A percentile compares a stretch with the other conserved stretches of the same genome.
Evolutionary conservation across 2,113 vertebrate species (phyloP).

Genomic region (Eleginops maclovinus): DNA sequence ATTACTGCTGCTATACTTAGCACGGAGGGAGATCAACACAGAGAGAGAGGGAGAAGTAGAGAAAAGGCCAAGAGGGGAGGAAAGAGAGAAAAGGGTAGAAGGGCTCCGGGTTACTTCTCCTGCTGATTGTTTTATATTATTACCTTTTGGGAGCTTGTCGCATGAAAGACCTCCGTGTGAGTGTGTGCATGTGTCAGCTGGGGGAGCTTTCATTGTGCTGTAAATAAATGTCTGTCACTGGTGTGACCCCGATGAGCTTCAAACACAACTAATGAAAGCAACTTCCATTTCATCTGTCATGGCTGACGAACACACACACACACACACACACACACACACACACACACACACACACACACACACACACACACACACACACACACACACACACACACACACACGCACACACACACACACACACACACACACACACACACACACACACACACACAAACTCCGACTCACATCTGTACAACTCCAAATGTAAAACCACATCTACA

Average conservation of each 20-base stretch:
- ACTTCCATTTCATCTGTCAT: slow-evolving; percentile 69
- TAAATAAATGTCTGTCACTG: slow-evolving; percentile 78
- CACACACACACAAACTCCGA: neutral
- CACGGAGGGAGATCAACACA: slow-evolving; percentile 28
- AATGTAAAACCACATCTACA: neutral
- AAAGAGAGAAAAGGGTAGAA: slow-evolving; percentile 36
- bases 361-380: too few species aligned
- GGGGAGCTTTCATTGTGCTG: slow-evolving; percentile 61
- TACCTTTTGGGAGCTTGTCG: slow-evolving; percentile 70
- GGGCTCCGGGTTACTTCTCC: slow-evolving; percentile 57
- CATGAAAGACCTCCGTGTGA: slow-evolving; percentile 57
- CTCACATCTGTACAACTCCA: neutral
- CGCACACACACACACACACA: neutral
- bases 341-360: slow-evolving; percentile 3
- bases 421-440: neutral
- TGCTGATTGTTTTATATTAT: slow-evolving; percentile 76
- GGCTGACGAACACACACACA: neutral
- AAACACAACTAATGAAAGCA: slow-evolving; percentile 78
- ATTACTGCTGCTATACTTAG: slow-evolving; percentile 70
- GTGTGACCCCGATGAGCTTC: slow-evolving; percentile 70
- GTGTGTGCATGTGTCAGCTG: slow-evolving; percentile 37
- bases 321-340: neutral
- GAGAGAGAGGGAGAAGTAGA: slow-evolving; percentile 31
- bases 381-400: neutral
- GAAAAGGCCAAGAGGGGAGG: slow-evolving; percentile 34